A percentile compares a stretch with the other conserved stretches of the same genome.
These are phyloP conservation scores for Polyergus mexicanus DNA, from an alignment of 1,140 invertebrate species.

Conservation along the genomic window DNA sequence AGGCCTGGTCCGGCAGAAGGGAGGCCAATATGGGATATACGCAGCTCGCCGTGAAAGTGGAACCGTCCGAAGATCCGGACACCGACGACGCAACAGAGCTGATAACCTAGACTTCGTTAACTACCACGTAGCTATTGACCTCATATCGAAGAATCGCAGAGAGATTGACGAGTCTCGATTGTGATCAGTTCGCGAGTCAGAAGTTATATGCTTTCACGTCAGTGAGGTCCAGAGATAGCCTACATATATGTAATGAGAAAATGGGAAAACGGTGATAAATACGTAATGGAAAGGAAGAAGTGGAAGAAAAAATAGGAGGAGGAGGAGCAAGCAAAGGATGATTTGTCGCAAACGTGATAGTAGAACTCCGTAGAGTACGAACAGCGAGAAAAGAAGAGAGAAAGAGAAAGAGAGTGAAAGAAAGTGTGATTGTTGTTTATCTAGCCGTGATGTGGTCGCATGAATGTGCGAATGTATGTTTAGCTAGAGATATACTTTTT, in stretches of 20 bases:
- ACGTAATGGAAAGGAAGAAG: conserved; percentile 23
- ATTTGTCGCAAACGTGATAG: conserved; percentile 73
- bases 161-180: conserved; percentile 69
- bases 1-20: conserved; percentile 82
- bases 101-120: conserved; percentile 81
- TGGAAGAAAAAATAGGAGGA: neutral
- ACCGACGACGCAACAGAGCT: conserved; percentile 83
- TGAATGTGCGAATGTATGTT: conserved; percentile 64
- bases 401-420: conserved; percentile 11
- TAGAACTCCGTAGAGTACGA: conserved; percentile 61
- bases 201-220: conserved; percentile 40
- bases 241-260: conserved; percentile 42
- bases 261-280: conserved; percentile 43
- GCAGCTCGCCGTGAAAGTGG: conserved; percentile 82
- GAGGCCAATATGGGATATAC: conserved; percentile 84
- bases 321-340: conserved; percentile 42
- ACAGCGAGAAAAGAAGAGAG: neutral
- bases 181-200: conserved; percentile 53
- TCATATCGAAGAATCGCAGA: conserved; percentile 65
- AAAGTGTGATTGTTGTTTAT: conserved; percentile 65
- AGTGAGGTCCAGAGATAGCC: conserved; percentile 24
- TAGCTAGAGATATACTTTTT: conserved; percentile 64
- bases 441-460: conserved; percentile 39
- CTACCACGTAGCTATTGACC: conserved; percentile 53
- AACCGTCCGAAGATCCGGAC: conserved; percentile 82